These are phyloP conservation scores for Polylopha cassiicola DNA, from an alignment of 2,888 invertebrate species.

Conservation along the genomic window DNA sequence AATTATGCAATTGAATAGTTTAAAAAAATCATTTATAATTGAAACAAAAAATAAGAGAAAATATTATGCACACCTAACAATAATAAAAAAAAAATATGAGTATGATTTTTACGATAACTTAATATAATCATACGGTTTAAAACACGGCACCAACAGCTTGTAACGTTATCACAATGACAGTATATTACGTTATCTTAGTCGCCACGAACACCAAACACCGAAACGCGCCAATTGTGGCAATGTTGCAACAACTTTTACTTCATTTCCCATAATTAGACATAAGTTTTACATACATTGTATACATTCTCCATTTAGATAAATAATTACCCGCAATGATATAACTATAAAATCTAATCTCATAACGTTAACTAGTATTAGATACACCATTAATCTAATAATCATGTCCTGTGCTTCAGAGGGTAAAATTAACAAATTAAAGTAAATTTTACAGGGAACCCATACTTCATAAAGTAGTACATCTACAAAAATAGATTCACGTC, in stretches of 20 bases:
- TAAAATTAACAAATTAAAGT: slow-evolving; percentile 33
- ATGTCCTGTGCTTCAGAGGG: slow-evolving; percentile 43
- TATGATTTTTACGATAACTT: slow-evolving; percentile 8
- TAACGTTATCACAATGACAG: slow-evolving; percentile 68
- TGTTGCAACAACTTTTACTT: slow-evolving; percentile 60
- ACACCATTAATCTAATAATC: slow-evolving; percentile 48
- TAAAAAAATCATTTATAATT: slow-evolving; percentile 10
- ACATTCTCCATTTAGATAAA: slow-evolving; percentile 61
- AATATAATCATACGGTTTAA: slow-evolving; percentile 26
- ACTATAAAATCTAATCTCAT: slow-evolving; percentile 69
- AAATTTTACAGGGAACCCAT: slow-evolving; percentile 33
- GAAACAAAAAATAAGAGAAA: slow-evolving; percentile 16
- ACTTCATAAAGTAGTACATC: slow-evolving; percentile 41
- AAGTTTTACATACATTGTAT: slow-evolving; percentile 62
- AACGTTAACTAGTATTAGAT: slow-evolving; percentile 47
- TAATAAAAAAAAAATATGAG: slow-evolving; percentile 16
- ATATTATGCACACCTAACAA: slow-evolving; percentile 17
- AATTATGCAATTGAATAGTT: slow-evolving; percentile 34
- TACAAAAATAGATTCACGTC: slow-evolving; percentile 48
- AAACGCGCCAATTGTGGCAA: no score
- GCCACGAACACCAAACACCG: slow-evolving; percentile 56
- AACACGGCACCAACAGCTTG: slow-evolving; percentile 56
- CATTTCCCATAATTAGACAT: slow-evolving; percentile 41
- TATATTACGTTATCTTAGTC: slow-evolving; percentile 46
- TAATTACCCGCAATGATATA: slow-evolving; percentile 61